Base-by-base conservation (phyloP, 2,888 invertebrate species). In the Hirtodrosophila cameraria region DNA sequence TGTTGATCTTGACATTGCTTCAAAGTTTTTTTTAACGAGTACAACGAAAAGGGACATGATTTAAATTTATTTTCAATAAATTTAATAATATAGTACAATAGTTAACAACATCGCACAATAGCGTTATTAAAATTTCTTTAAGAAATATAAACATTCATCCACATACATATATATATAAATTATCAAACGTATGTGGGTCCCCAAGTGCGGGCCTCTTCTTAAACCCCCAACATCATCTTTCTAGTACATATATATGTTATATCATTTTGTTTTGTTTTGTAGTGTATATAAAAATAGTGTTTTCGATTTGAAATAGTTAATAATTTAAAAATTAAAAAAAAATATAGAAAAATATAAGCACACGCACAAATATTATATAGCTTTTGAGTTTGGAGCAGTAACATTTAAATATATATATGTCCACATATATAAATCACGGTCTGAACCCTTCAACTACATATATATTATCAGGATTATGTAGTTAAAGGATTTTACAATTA, bases 71-170 rank as follows among this genome's bases (percentile, higher is more conserved):
- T 79, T 88, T 69, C 65, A 87, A 88, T 88, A 85, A 79, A 87
- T 80, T 73, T 80, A 79, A 86, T 87, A 82, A 80, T 86, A 88
- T 82, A 85, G 79, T 81, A 84, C 84, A 88, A 77, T 87, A 88
- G 86, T 86, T 87, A 88, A 83, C 88, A 88, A 88, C 89, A 86
- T 88, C 88, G 89, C 89, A 87, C 72, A 88, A 88, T 88, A 86
- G 88, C 89, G 88, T 81, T 89, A 89, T 88, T 88, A 87, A 87
- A 88, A 88, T 88, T 88, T 88, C 88, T 88, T 88, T 88, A 89
- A 88, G 88, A 88, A 88, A 88, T 89, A 89, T 88, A 86, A 88
- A 87, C 85, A 77, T 87, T 81, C 72, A 86, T 76, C 67, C 83
- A 79, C 81, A 77, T 72, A 79, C 65, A 82, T 67, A 82, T 64